Evolutionary conservation across 2,888 invertebrate genomes (phyloP), one percentile per base, ranked within the genome.

Genomic region (Rhagonycha fulva): DNA sequence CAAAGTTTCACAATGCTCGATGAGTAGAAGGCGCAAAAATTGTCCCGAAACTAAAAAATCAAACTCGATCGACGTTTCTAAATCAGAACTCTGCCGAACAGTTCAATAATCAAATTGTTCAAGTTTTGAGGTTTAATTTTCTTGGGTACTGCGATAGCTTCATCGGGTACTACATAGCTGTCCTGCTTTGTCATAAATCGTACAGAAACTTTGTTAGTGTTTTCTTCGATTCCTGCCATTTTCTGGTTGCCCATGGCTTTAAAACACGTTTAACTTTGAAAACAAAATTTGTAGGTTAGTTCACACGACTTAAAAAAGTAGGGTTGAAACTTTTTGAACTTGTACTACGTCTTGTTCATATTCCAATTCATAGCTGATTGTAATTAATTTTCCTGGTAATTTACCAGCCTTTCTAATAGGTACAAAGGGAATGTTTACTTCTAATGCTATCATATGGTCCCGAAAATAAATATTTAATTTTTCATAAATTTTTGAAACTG

Each of bases 371-470:
- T n/a, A n/a, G n/a, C n/a, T n/a, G n/a, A n/a, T n/a, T n/a, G n/a
- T n/a, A n/a, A n/a, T n/a, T n/a, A n/a, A n/a, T n/a, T n/a, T n/a
- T n/a, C n/a, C n/a, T n/a, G n/a, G n/a, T n/a, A n/a, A n/a, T n/a
- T 88, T 99, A 99, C 99, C 99, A 99, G 0, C 99, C 99, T 89
- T 97, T 97, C 74, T 90, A 14, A 99, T 93, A 0, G 99, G 98
- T 4, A 97, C 91, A 88, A 98, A 98, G 0, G 95, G 93, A 70
- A 97, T 88, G 2, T 92, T 91, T 4, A 99, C 87, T 81, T 94
- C 93, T 0, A 94, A 88, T 4, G 98, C 96, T 63, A 99, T 86
- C 0, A n/a, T n/a, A 95, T 88, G 62, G 98, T 94, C 11, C 96
- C 97, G 84, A 99, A 93, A 1, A 99, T 90, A 85, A 99, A 99